Evolutionary conservation across 2,797 vertebrate species (phyloP).

Genomic region (Ciconia nigra): DNA sequence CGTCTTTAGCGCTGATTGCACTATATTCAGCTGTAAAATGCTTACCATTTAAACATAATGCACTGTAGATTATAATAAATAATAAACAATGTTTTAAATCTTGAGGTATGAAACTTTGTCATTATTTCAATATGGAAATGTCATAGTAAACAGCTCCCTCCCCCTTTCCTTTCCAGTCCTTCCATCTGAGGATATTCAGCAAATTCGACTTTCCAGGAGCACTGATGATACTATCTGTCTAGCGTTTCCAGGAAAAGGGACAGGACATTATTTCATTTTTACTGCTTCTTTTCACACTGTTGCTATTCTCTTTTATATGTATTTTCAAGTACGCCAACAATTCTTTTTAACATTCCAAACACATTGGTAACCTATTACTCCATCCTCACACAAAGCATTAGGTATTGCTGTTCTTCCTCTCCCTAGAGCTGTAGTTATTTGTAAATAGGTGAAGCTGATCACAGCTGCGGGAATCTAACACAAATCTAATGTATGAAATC

Average conservation of each 20-base stretch:
- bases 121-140: conserved; percentile 18
- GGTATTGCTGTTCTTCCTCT: neutral
- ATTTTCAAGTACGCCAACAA: conserved; percentile 32
- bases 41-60: conserved; percentile 43
- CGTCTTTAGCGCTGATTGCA: conserved; percentile 60
- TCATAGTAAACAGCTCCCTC: conserved; percentile 12
- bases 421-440: conserved; percentile 26
- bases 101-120: conserved; percentile 30
- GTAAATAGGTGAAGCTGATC: conserved; percentile 49
- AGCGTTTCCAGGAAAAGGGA: neutral
- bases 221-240: neutral
- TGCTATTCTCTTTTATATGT: neutral
- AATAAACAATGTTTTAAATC: conserved; percentile 45
- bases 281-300: neutral
- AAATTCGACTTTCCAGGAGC: conserved; percentile 46
- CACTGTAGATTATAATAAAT: conserved; percentile 13
- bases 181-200: conserved; percentile 9
- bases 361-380: neutral
- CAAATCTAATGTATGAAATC: neutral
- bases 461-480: neutral
- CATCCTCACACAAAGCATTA: conserved; percentile 25
- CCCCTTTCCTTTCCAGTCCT: neutral
- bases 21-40: conserved; percentile 48
- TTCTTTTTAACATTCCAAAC: conserved; percentile 30
- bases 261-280: neutral